Conservation (phyloP, 2,888 invertebrate species). For the Pheosia tremula region DNA sequence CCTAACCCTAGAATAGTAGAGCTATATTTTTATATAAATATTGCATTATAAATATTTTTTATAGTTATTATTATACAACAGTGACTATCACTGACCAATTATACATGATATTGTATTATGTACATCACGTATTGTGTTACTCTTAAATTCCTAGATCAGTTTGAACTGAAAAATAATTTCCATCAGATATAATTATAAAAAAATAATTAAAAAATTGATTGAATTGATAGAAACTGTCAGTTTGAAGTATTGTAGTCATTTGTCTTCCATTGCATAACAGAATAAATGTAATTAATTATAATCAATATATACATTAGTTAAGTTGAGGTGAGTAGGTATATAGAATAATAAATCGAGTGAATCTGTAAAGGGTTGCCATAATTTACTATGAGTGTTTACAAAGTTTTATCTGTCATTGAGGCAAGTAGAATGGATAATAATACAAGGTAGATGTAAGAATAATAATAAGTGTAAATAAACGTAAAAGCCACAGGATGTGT, state of each 20-base stretch:
- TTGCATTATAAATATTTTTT: conserved; percentile 13
- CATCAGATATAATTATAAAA: too few species aligned
- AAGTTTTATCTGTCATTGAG: conserved; percentile 3
- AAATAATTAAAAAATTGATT: too few species aligned
- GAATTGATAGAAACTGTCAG: too few species aligned
- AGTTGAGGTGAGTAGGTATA: conserved; percentile 9
- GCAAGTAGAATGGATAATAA: conserved; percentile 10
- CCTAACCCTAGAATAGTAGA: conserved; percentile 69
- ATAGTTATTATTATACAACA: neutral
- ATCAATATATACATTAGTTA: conserved; percentile 8
- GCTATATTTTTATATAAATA: conserved; percentile 24
- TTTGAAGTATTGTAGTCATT: conserved; percentile 31
- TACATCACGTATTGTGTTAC: neutral
- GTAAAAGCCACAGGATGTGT: conserved; percentile 28
- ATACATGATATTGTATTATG: neutral
- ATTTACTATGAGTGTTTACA: conserved; percentile 7
- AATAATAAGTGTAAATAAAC: conserved; percentile 32
- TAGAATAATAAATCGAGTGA: conserved; percentile 1
- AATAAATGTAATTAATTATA: conserved; percentile 11
- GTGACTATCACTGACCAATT: too few species aligned
- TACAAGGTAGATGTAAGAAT: conserved; percentile 26
- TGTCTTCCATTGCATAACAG: conserved; percentile 45
- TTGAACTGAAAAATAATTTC: neutral
- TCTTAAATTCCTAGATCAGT: neutral
- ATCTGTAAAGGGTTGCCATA: conserved; percentile 26